Conservation (phyloP, 2,113 vertebrate genomes). For the Orthochromis indermauri region DNA sequence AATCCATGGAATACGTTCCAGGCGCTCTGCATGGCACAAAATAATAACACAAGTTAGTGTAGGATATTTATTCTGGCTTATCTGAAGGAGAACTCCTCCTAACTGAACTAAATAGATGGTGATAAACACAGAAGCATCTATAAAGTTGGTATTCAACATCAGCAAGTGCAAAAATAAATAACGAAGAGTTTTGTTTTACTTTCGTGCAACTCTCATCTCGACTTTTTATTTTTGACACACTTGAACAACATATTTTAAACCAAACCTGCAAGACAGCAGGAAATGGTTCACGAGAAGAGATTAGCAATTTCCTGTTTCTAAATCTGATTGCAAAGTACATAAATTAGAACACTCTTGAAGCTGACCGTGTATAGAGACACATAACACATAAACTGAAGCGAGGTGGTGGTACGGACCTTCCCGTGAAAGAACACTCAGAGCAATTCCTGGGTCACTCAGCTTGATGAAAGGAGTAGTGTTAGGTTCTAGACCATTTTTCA, state of each 20-base stretch:
- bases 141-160: neutral
- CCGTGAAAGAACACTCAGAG: constrained; percentile 75
- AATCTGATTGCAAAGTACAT: neutral
- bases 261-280: constrained; percentile 20
- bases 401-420: constrained; percentile 68
- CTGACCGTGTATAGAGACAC: neutral
- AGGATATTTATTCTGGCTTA: neutral
- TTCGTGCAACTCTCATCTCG: neutral
- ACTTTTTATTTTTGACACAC: neutral
- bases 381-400: neutral
- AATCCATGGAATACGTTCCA: constrained; percentile 90
- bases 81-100: neutral
- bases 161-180: neutral
- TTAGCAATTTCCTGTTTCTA: constrained; percentile 43
- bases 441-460: constrained; percentile 87
- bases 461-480: constrained; percentile 82
- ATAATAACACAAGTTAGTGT: neutral
- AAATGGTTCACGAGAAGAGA: constrained; percentile 47
- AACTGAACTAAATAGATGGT: neutral
- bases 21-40: constrained; percentile 69
- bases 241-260: neutral
- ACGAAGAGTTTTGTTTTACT: neutral
- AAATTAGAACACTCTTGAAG: neutral
- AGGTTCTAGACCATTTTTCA: constrained; percentile 73
- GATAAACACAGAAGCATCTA: neutral